These are phyloP conservation scores for Corapipo altera DNA, from an alignment of 2,113 vertebrate species.

Conservation along the genomic window DNA sequence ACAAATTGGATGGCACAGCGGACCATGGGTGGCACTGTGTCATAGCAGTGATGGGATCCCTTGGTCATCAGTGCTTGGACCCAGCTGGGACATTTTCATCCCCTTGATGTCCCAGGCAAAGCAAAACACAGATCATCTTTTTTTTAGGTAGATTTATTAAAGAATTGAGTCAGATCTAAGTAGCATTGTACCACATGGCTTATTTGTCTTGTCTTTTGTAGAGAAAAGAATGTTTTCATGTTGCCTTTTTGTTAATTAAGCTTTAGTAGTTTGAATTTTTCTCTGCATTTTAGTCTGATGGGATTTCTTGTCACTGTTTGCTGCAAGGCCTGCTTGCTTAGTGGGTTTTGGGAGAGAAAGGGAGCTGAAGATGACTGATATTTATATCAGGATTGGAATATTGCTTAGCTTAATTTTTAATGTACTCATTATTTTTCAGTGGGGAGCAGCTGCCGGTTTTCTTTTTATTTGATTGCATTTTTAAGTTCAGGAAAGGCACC, in stretches of 20 bases:
- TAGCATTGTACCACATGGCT: background rate
- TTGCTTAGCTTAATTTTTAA: constrained; percentile 53
- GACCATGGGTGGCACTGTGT: background rate
- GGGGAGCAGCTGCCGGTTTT: constrained; percentile 11
- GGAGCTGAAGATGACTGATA: background rate
- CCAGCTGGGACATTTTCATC: background rate
- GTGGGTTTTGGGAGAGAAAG: background rate
- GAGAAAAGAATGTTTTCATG: background rate
- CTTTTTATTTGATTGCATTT: background rate
- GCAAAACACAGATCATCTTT: background rate
- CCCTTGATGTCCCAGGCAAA: rapidly evolving
- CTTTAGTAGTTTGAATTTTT: background rate
- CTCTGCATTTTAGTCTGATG: background rate
- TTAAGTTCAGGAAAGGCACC: background rate
- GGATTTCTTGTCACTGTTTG: background rate
- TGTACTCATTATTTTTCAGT: background rate
- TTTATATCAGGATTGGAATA: background rate
- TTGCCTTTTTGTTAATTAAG: background rate
- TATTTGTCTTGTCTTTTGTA: background rate
- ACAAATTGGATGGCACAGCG: background rate
- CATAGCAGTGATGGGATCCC: background rate
- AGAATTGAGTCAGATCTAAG: background rate
- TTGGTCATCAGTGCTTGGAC: rapidly evolving
- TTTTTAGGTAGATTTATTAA: background rate
- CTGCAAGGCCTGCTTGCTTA: background rate